These are phyloP conservation scores for Apamea sordens DNA, from an alignment of 2,888 invertebrate genomes.

Conservation along the genomic window DNA sequence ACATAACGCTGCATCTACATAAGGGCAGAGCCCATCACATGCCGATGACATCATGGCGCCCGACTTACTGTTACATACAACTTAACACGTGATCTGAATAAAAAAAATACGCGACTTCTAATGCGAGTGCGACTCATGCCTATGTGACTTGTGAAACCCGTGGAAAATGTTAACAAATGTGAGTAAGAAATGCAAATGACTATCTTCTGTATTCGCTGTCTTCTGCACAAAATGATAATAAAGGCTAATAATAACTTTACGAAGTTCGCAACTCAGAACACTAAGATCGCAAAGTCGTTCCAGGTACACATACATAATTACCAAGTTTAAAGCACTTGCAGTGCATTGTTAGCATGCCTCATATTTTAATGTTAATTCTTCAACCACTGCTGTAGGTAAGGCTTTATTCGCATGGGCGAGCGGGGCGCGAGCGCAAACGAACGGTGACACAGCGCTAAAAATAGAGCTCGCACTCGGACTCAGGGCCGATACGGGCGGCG, in stretches of 20 bases:
- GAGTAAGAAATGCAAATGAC: slow-evolving; percentile 56
- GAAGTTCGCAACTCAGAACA: slow-evolving; percentile 39
- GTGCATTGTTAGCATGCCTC: slow-evolving; percentile 59
- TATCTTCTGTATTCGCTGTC: slow-evolving; percentile 40
- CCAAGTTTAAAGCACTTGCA: slow-evolving; percentile 62
- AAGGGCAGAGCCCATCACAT: slow-evolving; percentile 83
- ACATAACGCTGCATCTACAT: slow-evolving; percentile 74
- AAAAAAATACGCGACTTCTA: slow-evolving; percentile 73
- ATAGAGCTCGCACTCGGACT: slow-evolving; percentile 82
- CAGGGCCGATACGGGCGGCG: slow-evolving; percentile 77
- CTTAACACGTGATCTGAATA: slow-evolving; percentile 82
- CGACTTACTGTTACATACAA: slow-evolving; percentile 85
- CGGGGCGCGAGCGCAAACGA: slow-evolving; percentile 78
- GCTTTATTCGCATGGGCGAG: slow-evolving; percentile 70
- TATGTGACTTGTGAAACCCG: slow-evolving; percentile 56
- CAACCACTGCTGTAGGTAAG: slow-evolving; percentile 67
- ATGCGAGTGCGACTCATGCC: slow-evolving; percentile 59
- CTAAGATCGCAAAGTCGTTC: slow-evolving; percentile 41
- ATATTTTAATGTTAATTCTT: slow-evolving; percentile 65
- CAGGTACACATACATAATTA: slow-evolving; percentile 57
- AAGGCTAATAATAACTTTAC: slow-evolving; percentile 31
- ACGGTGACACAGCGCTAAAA: slow-evolving; percentile 89
- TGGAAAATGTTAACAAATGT: slow-evolving; percentile 55
- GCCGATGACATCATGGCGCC: slow-evolving; percentile 87
- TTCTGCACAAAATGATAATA: slow-evolving; percentile 39